These are phyloP conservation scores for Malthinus flaveolus DNA, from an alignment of 2,888 invertebrate species.

Conservation along the genomic window DNA sequence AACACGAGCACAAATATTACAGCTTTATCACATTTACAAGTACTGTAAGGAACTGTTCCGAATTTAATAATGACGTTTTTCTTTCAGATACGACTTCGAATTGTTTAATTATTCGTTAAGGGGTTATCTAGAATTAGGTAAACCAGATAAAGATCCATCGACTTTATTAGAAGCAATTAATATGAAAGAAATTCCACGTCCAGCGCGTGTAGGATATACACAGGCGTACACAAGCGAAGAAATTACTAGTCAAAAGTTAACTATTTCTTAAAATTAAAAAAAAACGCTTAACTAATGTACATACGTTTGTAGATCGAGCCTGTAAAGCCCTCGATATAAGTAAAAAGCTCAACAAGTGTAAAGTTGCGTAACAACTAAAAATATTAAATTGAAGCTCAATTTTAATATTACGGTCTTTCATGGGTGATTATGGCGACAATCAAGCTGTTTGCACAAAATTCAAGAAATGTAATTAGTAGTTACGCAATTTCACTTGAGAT, in stretches of 20 bases:
- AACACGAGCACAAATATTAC: constrained; percentile 71
- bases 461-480: too few relatives aligned
- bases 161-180: constrained; percentile 48
- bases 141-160: constrained; percentile 51
- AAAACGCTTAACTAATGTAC: too few relatives aligned
- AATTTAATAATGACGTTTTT: constrained; percentile 15
- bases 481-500: too few relatives aligned
- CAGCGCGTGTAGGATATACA: constrained; percentile 11
- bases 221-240: constrained; percentile 6
- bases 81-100: constrained; percentile 80
- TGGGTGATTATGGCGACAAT: too few relatives aligned
- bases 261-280: constrained; percentile 7
- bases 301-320: too few relatives aligned
- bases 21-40: constrained; percentile 80
- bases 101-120: constrained; percentile 83
- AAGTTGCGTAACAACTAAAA: too few relatives aligned
- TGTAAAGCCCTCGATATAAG: too few relatives aligned
- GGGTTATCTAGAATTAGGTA: constrained; percentile 67
- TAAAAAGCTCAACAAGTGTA: too few relatives aligned
- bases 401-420: too few relatives aligned
- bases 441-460: too few relatives aligned
- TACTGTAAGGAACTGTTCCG: constrained; percentile 46
- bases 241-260: constrained; percentile 11
- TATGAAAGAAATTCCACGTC: constrained; percentile 40
- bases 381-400: too few relatives aligned